A percentile compares a stretch with the other conserved stretches of the same genome.
These are phyloP conservation scores for Drosophila gunungcola DNA, from an alignment of 1,140 invertebrate species.

Conservation along the genomic window DNA sequence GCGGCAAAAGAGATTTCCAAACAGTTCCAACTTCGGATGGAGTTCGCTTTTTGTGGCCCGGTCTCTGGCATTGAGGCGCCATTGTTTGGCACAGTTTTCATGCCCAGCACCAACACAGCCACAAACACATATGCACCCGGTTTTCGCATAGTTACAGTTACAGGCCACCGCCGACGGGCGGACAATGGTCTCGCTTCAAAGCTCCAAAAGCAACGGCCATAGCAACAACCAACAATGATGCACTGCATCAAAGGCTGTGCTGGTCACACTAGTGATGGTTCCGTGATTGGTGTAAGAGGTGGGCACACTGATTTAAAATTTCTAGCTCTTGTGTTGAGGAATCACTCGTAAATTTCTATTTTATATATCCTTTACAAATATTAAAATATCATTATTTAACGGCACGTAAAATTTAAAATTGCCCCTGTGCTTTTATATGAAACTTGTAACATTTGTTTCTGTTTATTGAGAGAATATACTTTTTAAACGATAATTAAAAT, in stretches of 20 bases:
- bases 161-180: conserved; percentile 63
- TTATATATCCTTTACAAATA: no score
- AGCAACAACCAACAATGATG: conserved; percentile 55
- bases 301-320: neutral
- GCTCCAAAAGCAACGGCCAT: conserved; percentile 51
- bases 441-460: no score
- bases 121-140: conserved; percentile 50
- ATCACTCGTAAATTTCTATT: no score
- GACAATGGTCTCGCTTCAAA: conserved; percentile 67
- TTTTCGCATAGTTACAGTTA: conserved; percentile 72
- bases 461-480: no score
- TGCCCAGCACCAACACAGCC: conserved; percentile 17
- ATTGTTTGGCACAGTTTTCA: conserved; percentile 79
- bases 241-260: conserved; percentile 44
- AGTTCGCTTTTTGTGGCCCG: conserved; percentile 41
- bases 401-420: no score
- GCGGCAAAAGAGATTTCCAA: neutral
- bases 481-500: no score
- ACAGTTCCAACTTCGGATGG: conserved; percentile 35
- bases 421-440: no score
- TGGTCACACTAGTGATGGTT: conserved; percentile 43
- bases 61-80: conserved; percentile 72
- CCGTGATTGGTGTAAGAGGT: conserved; percentile 11
- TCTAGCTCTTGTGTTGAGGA: neutral
- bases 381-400: no score